These are phyloP conservation scores for Erinaceus europaeus DNA, from an alignment of 2,113 vertebrate genomes.

Conservation along the genomic window DNA sequence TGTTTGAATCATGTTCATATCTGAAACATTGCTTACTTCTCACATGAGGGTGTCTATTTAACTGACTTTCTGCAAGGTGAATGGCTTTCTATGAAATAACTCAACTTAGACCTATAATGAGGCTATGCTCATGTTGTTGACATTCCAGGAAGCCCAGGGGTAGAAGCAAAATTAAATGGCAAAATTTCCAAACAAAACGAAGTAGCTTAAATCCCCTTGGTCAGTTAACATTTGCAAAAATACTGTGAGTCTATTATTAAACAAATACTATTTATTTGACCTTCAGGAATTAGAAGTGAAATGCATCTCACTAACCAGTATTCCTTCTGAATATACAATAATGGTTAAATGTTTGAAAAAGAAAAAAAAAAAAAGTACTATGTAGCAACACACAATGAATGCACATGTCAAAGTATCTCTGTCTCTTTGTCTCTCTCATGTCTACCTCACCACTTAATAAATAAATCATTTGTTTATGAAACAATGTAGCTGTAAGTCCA, in stretches of 20 bases:
- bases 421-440: no score
- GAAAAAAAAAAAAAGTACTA: background rate
- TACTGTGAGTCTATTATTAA: slow-evolving; percentile 49
- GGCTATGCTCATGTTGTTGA: background rate
- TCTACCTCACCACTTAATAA: no score
- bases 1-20: background rate
- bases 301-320: background rate
- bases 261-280: slow-evolving; percentile 61
- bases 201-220: slow-evolving; percentile 41
- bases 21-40: background rate
- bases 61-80: background rate
- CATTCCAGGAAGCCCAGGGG: background rate
- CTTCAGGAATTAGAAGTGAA: slow-evolving; percentile 43
- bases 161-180: slow-evolving; percentile 58
- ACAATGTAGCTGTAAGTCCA: background rate
- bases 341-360: background rate
- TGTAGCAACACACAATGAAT: background rate
- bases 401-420: no score
- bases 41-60: background rate
- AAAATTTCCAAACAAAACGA: slow-evolving; percentile 44
- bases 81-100: background rate
- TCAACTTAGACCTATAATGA: background rate
- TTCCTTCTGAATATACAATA: slow-evolving; percentile 29
- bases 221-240: slow-evolving; percentile 74
- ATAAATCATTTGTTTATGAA: no score